Evolutionary conservation across 2,888 invertebrate species (phyloP), one percentile per base, ranked within the genome.

Genomic region (Anagyrus pseudococci): DNA sequence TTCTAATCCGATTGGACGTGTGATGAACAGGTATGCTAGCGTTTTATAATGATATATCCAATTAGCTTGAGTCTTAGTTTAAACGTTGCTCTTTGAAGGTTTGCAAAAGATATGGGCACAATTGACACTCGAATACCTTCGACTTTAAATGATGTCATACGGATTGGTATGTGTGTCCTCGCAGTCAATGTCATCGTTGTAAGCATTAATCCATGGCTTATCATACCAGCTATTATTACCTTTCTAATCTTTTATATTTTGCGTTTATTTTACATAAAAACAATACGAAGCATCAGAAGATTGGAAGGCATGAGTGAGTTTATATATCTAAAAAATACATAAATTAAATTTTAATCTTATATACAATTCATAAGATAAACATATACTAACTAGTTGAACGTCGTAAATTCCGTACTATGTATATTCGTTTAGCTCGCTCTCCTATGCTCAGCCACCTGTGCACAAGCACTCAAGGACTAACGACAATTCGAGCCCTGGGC

Each of bases 41-140:
- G 37, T 37, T n/a, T n/a, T 40, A 17, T n/a, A 2, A 8, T 2
- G n/a, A 43, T 41, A 13, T n/a, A n/a, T n/a, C n/a, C n/a, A n/a
- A n/a, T n/a, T n/a, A n/a, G n/a, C n/a, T n/a, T n/a, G n/a, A 19
- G 15, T 4, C 2, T 43, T 43, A 43, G 17, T 4, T 8, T 2
- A 17, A 4, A 43, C 33, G 33, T 33, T 8, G 13, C 13, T 33
- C 13, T 29, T 40, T 62, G 13, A 13, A 81, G 96, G 44, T 95
- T 96, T 82, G 91, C 94, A 0, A 95, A 94, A 81, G 96, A 96
- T 74, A 90, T 94, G 84, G 93, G 87, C 1, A 84, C 87, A 0
- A 85, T 89, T 1, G 89, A 89, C 70, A 87, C 87, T 71, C 82
- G 86, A 23, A 68, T 89, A 67, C 88, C 88, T 0, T 81, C 83